Conservation (phyloP, 2,888 invertebrate species). For the Iphiclides podalirius region DNA sequence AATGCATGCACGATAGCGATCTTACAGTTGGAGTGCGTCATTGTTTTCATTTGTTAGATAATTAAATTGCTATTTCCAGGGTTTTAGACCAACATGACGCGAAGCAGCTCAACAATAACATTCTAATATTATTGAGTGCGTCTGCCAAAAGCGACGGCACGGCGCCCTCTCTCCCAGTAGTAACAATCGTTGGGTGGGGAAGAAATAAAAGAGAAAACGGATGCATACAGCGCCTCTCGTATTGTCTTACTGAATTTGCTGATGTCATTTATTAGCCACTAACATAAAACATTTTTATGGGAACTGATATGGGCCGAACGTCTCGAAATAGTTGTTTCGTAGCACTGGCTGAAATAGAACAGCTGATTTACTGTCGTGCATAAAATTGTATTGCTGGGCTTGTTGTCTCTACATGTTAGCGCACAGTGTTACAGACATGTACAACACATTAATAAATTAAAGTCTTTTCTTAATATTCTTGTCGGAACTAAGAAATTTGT, state of each 20-base stretch:
- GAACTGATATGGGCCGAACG: constrained; percentile 64
- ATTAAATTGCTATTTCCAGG: constrained; percentile 9
- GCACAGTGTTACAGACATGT: no score
- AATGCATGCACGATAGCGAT: no score
- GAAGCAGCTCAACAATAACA: constrained; percentile 55
- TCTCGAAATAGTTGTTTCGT: constrained; percentile 54
- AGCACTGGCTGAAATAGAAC: constrained; percentile 61
- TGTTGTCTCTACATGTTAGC: constrained; percentile 15
- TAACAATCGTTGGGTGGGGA: constrained; percentile 72
- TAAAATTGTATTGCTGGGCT: constrained; percentile 61
- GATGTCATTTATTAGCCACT: constrained; percentile 80
- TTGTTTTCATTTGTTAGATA: neutral
- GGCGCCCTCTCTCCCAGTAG: constrained; percentile 62
- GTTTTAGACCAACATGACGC: constrained; percentile 37
- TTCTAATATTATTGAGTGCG: constrained; percentile 55
- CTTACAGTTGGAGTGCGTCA: neutral
- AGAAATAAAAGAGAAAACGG: constrained; percentile 64
- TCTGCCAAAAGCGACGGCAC: constrained; percentile 58
- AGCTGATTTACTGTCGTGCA: constrained; percentile 65
- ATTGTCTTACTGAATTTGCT: constrained; percentile 79
- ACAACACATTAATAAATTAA: no score
- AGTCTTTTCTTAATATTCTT: no score
- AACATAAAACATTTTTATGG: constrained; percentile 80
- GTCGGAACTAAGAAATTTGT: no score
- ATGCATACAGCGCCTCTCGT: constrained; percentile 70